Evolutionary conservation across 2,113 vertebrate genomes (phyloP).

Genomic region (Tursiops truncatus): DNA sequence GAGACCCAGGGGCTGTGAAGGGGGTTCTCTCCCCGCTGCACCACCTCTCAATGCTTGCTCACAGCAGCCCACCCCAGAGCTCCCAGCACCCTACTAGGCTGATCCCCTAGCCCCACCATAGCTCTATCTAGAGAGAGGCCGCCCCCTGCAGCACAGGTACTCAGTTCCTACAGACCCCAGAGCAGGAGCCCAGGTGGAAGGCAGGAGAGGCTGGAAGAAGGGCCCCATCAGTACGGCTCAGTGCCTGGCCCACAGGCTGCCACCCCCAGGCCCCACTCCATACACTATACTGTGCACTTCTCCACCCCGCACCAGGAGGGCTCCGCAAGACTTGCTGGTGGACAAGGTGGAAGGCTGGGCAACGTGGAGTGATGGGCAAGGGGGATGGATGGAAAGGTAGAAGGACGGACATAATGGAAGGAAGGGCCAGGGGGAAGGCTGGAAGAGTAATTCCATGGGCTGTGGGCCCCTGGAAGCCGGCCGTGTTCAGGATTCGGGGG

Average conservation of each 20-base stretch:
- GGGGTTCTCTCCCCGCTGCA: background rate
- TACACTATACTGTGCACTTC: too few relatives aligned
- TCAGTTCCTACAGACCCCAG: background rate
- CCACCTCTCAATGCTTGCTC: background rate
- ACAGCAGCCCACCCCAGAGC: background rate
- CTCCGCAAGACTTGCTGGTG: background rate
- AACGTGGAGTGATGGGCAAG: background rate
- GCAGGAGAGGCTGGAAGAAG: background rate
- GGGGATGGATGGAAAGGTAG: background rate
- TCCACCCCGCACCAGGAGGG: background rate
- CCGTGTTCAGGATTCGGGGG: background rate
- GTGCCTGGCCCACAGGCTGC: background rate
- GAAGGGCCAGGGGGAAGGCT: background rate
- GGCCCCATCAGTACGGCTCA: accelerated
- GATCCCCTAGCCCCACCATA: background rate
- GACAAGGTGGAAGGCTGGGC: background rate
- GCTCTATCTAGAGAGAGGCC: background rate
- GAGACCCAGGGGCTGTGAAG: background rate
- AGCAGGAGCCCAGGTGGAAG: background rate
- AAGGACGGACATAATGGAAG: background rate
- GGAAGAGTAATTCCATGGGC: background rate
- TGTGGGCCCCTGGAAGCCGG: background rate
- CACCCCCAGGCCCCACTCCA: background rate
- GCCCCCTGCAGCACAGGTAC: background rate
- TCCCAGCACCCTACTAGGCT: background rate